Evolutionary conservation across 2,888 invertebrate species (phyloP), one percentile per base, ranked within the genome.

Genomic region (Aspidiotus destructor): DNA sequence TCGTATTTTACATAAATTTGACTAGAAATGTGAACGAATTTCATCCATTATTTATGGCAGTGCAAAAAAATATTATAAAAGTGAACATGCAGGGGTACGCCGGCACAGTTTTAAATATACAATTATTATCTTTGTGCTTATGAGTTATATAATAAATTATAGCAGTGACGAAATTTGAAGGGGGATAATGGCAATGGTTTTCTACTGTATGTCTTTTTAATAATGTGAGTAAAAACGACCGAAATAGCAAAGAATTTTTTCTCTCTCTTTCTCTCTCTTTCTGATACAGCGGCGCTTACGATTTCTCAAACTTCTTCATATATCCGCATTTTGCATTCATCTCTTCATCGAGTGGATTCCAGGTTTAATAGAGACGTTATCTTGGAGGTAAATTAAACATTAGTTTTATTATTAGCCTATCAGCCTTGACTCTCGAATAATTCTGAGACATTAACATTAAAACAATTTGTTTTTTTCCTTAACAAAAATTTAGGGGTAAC

Each of bases 381-480:
- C 5, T 28, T 28, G 28, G 28, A 28, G 28, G 28, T 28, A 28
- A 28, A 28, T 28, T 28, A 28, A 28, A 28, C 28, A 28, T 28
- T 28, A 28, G 28, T 58, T 40, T 58, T 58, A 58, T 58, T 13
- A 58, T 58, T 53, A 67, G 58, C 58, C 60, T 67, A 67, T 67
- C 67, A 67, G 67, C 67, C 67, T 67, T 67, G 58, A 67, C 67
- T 67, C 67, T 67, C 67, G 58, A 58, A 28, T 28, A 58, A 58
- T 58, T 58, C 58, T 48, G 58, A 58, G 58, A 58, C 58, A 58
- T 58, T 58, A 58, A 58, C 58, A 58, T 58, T 48, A 58, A 58
- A 58, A 58, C 58, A 58, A 40, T 17, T 58, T 28, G 28, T 28
- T 28, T 28, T n/a, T 28, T 28, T 17, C 40, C 58, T 58, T 58